Conservation (phyloP, 2,113 vertebrate species). For the Trichechus manatus region DNA sequence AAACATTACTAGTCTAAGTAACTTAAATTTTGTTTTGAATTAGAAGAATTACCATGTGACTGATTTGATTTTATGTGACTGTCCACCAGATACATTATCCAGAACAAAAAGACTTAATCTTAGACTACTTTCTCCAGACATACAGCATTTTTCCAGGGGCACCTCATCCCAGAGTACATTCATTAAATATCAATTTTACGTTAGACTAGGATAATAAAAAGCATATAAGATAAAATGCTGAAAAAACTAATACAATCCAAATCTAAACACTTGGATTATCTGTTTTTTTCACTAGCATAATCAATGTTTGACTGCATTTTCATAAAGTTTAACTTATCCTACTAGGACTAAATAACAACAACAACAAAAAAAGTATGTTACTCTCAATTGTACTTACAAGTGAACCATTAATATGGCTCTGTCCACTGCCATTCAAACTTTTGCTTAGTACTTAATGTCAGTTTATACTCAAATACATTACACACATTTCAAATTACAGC, state of each 20-base stretch:
- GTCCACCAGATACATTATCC: not conserved
- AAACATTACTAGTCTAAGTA: not conserved
- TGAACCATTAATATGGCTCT: not conserved
- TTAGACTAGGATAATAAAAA: not conserved
- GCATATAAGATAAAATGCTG: slow-evolving; percentile 12
- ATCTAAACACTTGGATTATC: slow-evolving; percentile 23
- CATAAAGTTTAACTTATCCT: not conserved
- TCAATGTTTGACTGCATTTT: slow-evolving; percentile 45
- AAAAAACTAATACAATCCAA: slow-evolving; percentile 21
- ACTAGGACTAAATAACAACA: not conserved
- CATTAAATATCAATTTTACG: slow-evolving; percentile 47
- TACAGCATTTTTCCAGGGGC: not conserved
- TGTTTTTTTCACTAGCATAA: not conserved
- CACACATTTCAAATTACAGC: not conserved
- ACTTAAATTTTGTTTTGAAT: slow-evolving; percentile 54
- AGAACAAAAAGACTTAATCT: slow-evolving; percentile 29
- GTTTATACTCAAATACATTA: slow-evolving; percentile 51
- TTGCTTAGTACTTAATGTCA: slow-evolving; percentile 28
- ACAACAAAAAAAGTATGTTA: not conserved
- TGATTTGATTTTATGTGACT: not conserved
- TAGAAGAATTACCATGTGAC: not conserved
- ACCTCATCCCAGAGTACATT: not conserved
- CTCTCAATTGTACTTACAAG: not conserved
- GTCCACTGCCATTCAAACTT: not conserved
- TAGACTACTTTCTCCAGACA: not conserved